phyloP scores from a whole-genome alignment of 2,113 vertebrate genomes.

The Coturnix japonica region DNA sequence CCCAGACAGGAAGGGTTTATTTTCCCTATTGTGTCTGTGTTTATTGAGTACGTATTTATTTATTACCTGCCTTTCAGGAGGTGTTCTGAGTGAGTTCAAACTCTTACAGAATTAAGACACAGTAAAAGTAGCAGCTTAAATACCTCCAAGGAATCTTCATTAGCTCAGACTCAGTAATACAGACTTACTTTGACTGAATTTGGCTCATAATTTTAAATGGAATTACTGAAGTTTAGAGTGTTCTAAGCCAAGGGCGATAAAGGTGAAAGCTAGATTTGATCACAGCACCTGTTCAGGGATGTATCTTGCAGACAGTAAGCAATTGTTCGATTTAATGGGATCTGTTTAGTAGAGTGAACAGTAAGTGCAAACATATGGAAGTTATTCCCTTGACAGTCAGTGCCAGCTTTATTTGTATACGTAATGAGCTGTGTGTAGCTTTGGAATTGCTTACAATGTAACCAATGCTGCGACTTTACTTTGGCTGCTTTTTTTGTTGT shows the following conservation, averaged over 20 bases:
- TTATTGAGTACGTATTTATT: not conserved
- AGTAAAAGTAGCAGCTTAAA: not conserved
- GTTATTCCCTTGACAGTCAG: not conserved
- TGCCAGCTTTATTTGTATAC: constrained; percentile 20
- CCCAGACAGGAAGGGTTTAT: not conserved
- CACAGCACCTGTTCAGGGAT: not conserved
- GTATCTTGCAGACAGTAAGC: not conserved
- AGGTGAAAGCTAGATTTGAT: not conserved
- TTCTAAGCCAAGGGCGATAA: not conserved
- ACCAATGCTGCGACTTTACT: not conserved
- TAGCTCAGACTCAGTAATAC: not conserved
- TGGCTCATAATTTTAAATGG: not conserved
- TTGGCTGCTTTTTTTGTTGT: not conserved
- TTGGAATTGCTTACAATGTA: not conserved
- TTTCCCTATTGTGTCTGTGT: not conserved
- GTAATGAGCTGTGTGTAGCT: not conserved
- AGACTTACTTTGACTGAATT: not conserved
- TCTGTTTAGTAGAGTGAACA: not conserved
- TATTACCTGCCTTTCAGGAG: not conserved
- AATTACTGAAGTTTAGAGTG: not conserved
- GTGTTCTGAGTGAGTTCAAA: not conserved
- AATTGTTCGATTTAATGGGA: not conserved
- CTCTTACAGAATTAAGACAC: not conserved
- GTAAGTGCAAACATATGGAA: constrained; percentile 8
- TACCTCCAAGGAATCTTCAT: not conserved